A percentile compares a stretch with the other conserved stretches of the same genome.
Conservation (phyloP, 2,113 vertebrate species). For the Misgurnus mizolepis region DNA sequence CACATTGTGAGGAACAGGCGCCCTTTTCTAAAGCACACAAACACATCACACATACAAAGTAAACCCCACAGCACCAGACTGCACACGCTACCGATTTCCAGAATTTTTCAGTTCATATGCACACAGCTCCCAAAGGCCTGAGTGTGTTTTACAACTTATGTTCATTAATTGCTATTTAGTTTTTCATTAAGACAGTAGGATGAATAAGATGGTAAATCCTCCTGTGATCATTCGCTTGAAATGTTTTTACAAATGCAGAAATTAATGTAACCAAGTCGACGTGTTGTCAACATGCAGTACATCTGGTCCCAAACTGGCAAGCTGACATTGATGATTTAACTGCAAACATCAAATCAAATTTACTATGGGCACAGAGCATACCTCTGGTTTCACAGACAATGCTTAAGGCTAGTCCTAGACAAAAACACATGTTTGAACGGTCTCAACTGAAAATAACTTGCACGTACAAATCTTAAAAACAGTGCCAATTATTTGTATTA, state of each 20-base stretch:
- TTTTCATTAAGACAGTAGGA: neutral
- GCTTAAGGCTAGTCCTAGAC: too few species aligned
- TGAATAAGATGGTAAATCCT: neutral
- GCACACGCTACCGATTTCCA: constrained; percentile 1
- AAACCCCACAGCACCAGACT: neutral
- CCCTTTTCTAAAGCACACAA: constrained; percentile 20
- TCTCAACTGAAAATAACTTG: too few species aligned
- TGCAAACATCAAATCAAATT: constrained; percentile 1
- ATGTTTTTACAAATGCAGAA: constrained; percentile 15
- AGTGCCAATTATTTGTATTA: too few species aligned
- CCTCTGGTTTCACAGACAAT: neutral
- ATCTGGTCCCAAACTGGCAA: neutral
- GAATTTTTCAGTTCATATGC: neutral
- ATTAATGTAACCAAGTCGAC: neutral
- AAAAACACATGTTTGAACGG: too few species aligned
- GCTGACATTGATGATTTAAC: constrained; percentile 1
- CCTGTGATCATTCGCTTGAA: neutral
- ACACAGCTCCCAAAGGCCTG: constrained; percentile 12
- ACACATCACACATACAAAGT: constrained; percentile 40
- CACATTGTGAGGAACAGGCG: constrained; percentile 35
- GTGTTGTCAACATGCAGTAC: neutral
- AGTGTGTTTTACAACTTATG: constrained; percentile 10
- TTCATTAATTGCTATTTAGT: constrained; percentile 2
- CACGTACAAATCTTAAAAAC: too few species aligned
- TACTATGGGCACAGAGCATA: constrained; percentile 22